Base-by-base conservation (phyloP, 1,140 invertebrate species). In the Bombus vancouverensis region DNA sequence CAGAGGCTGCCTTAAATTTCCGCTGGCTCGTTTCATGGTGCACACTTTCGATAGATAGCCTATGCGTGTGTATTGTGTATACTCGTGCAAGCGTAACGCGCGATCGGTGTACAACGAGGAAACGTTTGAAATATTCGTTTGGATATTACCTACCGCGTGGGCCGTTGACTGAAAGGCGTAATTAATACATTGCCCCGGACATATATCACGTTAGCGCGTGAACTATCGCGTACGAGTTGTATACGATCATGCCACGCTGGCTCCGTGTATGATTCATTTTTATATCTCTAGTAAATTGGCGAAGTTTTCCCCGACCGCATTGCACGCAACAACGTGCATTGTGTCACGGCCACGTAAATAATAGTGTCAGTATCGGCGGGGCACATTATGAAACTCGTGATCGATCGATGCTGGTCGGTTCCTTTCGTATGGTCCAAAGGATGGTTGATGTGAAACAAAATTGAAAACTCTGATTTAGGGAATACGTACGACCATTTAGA, bases 301-400 rank as follows among this genome's bases (percentile, higher is more conserved):
- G 71, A 84, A 84, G 59, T 84, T 79, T 71, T 59, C 32, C 6
- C n/a, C 15, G 59, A 6, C 5, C 13, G 6, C 18, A 12, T 34
- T 2, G 34, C 32, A 73, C 47, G 37, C 65, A 71, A 37, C 25
- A 5, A 13, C 37, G 44, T 44, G 65, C 71, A 79, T 79, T 72
- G 75, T 53, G 44, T 8, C 68, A 44, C 22, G 37, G 3, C 8
- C 22, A 25, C 10, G 65, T 79, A 53, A 78, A 84, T 79, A 70
- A 83, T 66, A 75, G 44, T 71, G n/a, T 59, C 82, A 18, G 66
- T 42, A 28, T 66, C 18, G 59, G 37, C 44, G 47, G 22, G 28
- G 8, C 28, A 28, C 66, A 66, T 83, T 83, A 75, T 78, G 81
- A 53, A 83, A 78, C 81, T 70, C 28, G 32, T 83, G 74, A 77